A percentile compares a stretch with the other conserved stretches of the same genome.
phyloP scores from a whole-genome alignment of 1,140 invertebrate genomes.

The Lepidurus apus region DNA sequence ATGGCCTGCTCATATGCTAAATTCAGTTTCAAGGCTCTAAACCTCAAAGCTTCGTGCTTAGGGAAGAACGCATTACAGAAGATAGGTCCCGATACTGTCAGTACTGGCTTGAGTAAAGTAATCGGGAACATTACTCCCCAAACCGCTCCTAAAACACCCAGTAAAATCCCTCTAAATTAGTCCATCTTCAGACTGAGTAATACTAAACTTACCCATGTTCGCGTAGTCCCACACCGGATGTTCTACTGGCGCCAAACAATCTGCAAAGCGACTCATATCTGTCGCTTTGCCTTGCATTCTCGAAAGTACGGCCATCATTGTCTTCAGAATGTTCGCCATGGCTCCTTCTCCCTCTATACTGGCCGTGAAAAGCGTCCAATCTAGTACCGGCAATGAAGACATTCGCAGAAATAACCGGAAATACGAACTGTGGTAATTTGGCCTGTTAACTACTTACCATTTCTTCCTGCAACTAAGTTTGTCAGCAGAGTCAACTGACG shows the following conservation, averaged over 20 bases:
- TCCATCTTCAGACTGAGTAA: not conserved
- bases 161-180: not conserved
- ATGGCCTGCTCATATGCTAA: not conserved
- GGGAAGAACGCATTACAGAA: not conserved
- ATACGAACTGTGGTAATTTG: no score
- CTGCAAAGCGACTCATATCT: not conserved
- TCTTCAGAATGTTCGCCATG: not conserved
- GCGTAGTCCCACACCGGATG: not conserved
- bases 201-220: not conserved
- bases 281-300: not conserved
- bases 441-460: not conserved
- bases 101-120: not conserved
- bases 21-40: not conserved
- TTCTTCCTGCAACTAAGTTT: not conserved
- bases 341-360: not conserved
- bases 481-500: not conserved
- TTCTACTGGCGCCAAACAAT: not conserved
- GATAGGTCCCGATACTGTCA: not conserved
- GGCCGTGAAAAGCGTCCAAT: not conserved
- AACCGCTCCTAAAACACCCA: not conserved
- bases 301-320: not conserved
- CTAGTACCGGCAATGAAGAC: not conserved
- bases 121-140: not conserved
- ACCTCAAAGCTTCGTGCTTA: not conserved
- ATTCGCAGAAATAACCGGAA: no score